phyloP scores from a whole-genome alignment of 2,113 vertebrate genomes.

The Bathybates hornii region DNA sequence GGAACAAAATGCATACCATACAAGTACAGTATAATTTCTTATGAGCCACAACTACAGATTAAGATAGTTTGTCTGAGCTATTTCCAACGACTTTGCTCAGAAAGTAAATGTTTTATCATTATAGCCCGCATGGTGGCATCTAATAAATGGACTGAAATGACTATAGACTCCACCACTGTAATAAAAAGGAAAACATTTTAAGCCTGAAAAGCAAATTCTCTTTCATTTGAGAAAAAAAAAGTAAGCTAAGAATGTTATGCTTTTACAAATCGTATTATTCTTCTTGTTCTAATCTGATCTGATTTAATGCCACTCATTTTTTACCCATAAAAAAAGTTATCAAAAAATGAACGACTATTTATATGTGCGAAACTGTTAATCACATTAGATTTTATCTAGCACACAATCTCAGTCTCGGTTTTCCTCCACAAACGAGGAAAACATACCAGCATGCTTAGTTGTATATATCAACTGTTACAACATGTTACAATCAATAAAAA shows the following conservation, averaged over 20 bases:
- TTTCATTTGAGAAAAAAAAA: background rate
- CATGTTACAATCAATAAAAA: background rate
- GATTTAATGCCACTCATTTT: background rate
- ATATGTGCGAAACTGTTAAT: background rate
- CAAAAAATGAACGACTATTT: background rate
- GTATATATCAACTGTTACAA: background rate
- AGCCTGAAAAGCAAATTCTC: background rate
- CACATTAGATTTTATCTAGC: background rate
- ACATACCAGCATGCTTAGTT: background rate
- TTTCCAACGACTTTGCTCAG: background rate
- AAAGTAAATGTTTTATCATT: background rate
- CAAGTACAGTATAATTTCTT: background rate
- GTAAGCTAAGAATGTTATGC: background rate
- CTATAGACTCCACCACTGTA: background rate
- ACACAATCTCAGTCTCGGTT: background rate
- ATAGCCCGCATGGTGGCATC: background rate
- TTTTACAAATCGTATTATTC: background rate
- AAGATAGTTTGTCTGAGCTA: background rate
- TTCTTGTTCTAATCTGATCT: background rate
- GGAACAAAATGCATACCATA: background rate
- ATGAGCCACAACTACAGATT: background rate
- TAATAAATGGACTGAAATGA: background rate
- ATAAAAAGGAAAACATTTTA: background rate
- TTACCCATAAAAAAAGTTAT: background rate
- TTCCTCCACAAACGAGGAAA: background rate